Evolutionary conservation across 92 coral and sea anemone species (phyloP).

Genomic region (Bergia puertoricense): DNA sequence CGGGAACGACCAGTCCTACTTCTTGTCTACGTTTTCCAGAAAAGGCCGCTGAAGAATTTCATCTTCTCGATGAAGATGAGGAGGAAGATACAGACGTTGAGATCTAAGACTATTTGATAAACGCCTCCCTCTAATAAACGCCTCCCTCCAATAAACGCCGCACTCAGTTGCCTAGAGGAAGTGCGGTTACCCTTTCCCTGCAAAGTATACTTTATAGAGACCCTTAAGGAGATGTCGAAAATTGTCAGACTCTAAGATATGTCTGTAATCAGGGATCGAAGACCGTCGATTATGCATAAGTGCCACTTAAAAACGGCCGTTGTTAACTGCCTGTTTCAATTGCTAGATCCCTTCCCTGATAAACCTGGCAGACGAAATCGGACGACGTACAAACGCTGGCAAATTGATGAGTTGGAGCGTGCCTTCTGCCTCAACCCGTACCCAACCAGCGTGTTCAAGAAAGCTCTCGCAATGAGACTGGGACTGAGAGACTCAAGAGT

Average conservation of each 20-base stretch:
- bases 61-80: too few species aligned
- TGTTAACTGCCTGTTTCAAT: not conserved
- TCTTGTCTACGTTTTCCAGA: too few species aligned
- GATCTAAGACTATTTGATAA: too few species aligned
- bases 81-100: too few species aligned
- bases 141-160: too few species aligned
- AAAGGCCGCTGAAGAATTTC: too few species aligned
- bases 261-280: not conserved
- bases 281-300: not conserved
- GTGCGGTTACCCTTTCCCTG: too few species aligned
- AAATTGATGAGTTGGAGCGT: conserved; percentile 95
- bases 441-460: conserved; percentile 94
- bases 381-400: conserved; percentile 97
- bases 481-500: conserved; percentile 96
- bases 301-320: not conserved
- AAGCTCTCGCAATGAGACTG: conserved; percentile 90
- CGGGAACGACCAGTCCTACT: too few species aligned
- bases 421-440: conserved; percentile 91
- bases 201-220: too few species aligned
- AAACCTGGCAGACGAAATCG: conserved; percentile 96
- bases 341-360: conserved; percentile 53
- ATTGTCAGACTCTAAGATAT: not conserved
- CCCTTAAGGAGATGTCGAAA: too few species aligned
- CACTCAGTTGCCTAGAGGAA: too few species aligned
- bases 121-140: too few species aligned